Evolutionary conservation across 2,888 invertebrate genomes (phyloP), one percentile per base, ranked within the genome.

Genomic region (Caenorhabditis sp.): DNA sequence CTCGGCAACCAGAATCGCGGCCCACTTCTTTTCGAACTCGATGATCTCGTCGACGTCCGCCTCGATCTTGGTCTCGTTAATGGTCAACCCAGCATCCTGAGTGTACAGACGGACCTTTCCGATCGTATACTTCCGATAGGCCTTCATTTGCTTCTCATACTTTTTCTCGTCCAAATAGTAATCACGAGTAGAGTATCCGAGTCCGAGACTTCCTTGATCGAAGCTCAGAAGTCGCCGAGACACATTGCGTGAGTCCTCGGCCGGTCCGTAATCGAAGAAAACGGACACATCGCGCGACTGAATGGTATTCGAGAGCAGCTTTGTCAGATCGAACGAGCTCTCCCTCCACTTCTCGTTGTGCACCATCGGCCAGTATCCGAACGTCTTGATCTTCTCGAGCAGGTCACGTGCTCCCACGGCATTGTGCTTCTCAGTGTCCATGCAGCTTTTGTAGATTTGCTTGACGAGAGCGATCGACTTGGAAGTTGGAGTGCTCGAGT

Each of bases 181-280:
- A 53, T 88, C 87, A 5, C 88, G 62, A 9, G 88, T 84, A 8
- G 82, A 79, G n/a, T 81, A 73, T n/a, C 88, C 88, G 27, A 88
- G 77, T 7, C 88, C 88, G n/a, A 88, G 81, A 37, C 77, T 78
- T 46, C 86, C 87, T 77, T 88, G 88, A 59, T 89, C 88, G 48
- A 88, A 84, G 45, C 72, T 74, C 15, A 85, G 46, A 39, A 83
- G 62, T n/a, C 83, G 55, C 11, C 83, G 65, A 6, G 80, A 75
- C 8, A 83, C 86, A 75, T 87, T 83, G 41, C 80, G 79, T 37
- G 83, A 80, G 63, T 87, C 87, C 41, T 85, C 78, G 5, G 84
- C 79, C 45, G 87, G 83, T 72, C 85, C 85, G 37, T 81, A 80
- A 55, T 87, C 85, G 45, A 86, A 70, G 78, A 87, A 88, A 32